These are phyloP conservation scores for Perccottus glenii DNA, from an alignment of 2,113 vertebrate genomes.

Conservation along the genomic window DNA sequence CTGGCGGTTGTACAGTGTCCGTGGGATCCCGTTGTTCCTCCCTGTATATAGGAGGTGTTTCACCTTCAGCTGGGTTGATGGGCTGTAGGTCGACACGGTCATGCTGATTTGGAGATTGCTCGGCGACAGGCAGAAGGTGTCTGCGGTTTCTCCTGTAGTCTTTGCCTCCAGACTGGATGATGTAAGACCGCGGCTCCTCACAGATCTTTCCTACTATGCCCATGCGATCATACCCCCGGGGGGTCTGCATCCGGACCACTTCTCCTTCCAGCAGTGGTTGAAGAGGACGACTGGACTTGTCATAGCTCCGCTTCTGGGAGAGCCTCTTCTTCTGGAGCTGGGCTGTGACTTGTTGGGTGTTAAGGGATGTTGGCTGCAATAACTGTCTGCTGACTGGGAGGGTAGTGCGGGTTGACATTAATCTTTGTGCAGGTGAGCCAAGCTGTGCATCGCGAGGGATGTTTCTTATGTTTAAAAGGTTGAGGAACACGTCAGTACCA, in stretches of 20 bases:
- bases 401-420: slow-evolving; percentile 14
- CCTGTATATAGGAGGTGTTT: too few relatives aligned
- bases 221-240: too few relatives aligned
- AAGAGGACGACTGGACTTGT: neutral
- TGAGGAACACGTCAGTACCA: slow-evolving; percentile 23
- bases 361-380: neutral
- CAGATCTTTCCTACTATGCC: too few relatives aligned
- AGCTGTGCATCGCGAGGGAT: slow-evolving; percentile 14
- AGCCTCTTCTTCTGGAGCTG: slow-evolving; percentile 8
- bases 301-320: slow-evolving; percentile 1
- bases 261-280: neutral
- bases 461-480: slow-evolving; percentile 20
- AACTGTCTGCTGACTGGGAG: slow-evolving; percentile 14
- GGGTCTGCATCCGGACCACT: neutral
- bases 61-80: too few relatives aligned
- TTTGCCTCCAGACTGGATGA: too few relatives aligned
- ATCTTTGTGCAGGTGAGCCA: slow-evolving; percentile 24
- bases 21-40: too few relatives aligned
- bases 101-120: too few relatives aligned
- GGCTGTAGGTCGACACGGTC: too few relatives aligned
- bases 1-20: too few relatives aligned
- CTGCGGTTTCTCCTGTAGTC: too few relatives aligned
- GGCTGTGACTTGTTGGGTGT: neutral
- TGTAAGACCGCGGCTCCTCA: too few relatives aligned
- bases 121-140: too few relatives aligned